These are phyloP conservation scores for Tuta absoluta DNA, from an alignment of 2,888 invertebrate species.

Conservation along the genomic window DNA sequence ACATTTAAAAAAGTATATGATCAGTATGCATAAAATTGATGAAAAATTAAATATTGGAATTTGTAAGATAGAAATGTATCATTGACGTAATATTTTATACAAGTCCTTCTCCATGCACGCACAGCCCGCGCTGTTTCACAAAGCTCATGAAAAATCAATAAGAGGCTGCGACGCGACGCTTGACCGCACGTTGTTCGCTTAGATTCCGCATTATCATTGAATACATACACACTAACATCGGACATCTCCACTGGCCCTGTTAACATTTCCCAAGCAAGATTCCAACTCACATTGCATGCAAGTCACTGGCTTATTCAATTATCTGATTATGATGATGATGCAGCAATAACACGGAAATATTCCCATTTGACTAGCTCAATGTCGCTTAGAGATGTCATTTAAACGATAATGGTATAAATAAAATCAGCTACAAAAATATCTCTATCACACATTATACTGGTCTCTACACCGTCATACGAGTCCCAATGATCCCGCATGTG, in stretches of 20 bases:
- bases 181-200: conserved; percentile 9
- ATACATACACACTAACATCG: conserved; percentile 11
- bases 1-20: no score
- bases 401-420: neutral
- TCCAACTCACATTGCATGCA: conserved; percentile 19
- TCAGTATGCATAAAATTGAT: no score
- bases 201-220: conserved; percentile 25
- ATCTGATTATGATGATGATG: conserved; percentile 23
- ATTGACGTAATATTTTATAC: neutral
- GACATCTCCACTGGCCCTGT: conserved; percentile 13
- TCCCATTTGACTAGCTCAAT: conserved; percentile 4
- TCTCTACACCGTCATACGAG: conserved; percentile 35
- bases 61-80: no score
- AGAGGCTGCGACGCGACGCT: neutral
- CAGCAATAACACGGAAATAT: conserved; percentile 18
- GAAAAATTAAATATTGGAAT: no score
- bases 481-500: conserved; percentile 32
- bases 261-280: conserved; percentile 11
- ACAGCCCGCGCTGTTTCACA: conserved; percentile 22
- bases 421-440: conserved; percentile 10
- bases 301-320: conserved; percentile 25
- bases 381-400: conserved; percentile 3
- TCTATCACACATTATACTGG: neutral
- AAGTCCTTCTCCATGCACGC: conserved; percentile 27
- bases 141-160: conserved; percentile 29